Evolutionary conservation across 2,113 vertebrate genomes (phyloP).

Genomic region (Hippocampus guttulatus): DNA sequence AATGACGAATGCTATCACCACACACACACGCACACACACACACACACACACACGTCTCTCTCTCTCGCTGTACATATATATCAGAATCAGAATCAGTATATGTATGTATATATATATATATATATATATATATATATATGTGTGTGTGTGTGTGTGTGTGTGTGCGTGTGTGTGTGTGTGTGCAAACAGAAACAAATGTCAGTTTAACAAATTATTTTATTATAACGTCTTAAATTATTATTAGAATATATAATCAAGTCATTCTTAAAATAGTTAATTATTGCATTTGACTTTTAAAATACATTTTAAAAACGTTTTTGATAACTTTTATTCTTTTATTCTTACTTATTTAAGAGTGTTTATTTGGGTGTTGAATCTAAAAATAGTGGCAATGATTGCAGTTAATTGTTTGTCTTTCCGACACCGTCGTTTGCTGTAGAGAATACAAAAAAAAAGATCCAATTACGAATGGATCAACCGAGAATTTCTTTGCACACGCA

Average conservation of each 20-base stretch:
- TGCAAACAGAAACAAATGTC: too few species aligned
- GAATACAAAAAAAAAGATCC: background rate
- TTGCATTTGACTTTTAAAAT: too few species aligned
- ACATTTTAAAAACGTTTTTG: background rate
- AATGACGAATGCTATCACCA: too few species aligned
- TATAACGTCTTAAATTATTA: background rate
- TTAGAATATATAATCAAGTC: background rate
- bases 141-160: too few species aligned
- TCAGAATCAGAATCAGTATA: too few species aligned
- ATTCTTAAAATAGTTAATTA: too few species aligned
- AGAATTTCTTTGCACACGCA: background rate
- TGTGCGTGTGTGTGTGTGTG: background rate
- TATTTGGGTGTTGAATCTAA: background rate
- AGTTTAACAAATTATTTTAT: too few species aligned
- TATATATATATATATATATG: background rate
- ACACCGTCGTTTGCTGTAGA: background rate
- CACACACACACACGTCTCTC: too few species aligned
- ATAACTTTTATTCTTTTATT: too few species aligned
- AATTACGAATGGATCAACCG: background rate
- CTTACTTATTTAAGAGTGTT: background rate
- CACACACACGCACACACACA: too few species aligned
- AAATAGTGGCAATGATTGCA: background rate
- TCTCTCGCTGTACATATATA: too few species aligned
- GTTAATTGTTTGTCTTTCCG: background rate
- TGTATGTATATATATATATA: too few species aligned